phyloP scores from a whole-genome alignment of 2,797 vertebrate genomes.

The Protonibea diacanthus region DNA sequence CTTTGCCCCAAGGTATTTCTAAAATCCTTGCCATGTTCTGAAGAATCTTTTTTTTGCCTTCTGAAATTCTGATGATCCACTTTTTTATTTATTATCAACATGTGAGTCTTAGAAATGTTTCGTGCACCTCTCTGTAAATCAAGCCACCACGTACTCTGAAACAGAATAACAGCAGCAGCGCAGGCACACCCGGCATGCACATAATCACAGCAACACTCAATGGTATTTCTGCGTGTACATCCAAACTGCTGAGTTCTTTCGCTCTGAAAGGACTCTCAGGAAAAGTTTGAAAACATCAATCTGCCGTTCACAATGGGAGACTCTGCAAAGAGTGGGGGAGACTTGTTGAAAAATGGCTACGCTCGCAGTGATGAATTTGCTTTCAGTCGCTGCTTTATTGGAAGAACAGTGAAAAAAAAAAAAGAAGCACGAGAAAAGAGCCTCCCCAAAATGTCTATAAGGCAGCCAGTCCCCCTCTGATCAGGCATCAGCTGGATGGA shows the following conservation, averaged over 20 bases:
- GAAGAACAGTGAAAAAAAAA: slow-evolving; percentile 31
- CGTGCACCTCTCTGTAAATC: not conserved
- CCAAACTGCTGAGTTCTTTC: slow-evolving; percentile 2
- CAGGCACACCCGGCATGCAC: not conserved
- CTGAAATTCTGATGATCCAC: no score
- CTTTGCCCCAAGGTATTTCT: no score
- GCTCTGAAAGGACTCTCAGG: not conserved
- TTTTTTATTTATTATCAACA: not conserved
- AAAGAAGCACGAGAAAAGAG: slow-evolving; percentile 39
- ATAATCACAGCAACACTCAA: not conserved
- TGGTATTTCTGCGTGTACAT: not conserved
- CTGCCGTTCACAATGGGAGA: not conserved
- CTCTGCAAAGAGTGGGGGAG: not conserved
- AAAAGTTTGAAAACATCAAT: slow-evolving; percentile 22
- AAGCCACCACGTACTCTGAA: not conserved
- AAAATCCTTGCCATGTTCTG: no score
- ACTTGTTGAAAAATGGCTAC: slow-evolving; percentile 37
- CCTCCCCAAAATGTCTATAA: slow-evolving; percentile 46
- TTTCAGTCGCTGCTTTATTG: slow-evolving; percentile 48
- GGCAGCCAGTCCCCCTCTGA: slow-evolving; percentile 54
- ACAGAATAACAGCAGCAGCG: not conserved
- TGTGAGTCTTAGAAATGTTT: not conserved
- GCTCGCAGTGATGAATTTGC: slow-evolving; percentile 54
- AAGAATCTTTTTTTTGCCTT: no score
- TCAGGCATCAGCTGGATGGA: slow-evolving; percentile 44